A percentile compares a stretch with the other conserved stretches of the same genome.
phyloP scores from a whole-genome alignment of 1,140 invertebrate species.

The Eupeodes corollae region DNA sequence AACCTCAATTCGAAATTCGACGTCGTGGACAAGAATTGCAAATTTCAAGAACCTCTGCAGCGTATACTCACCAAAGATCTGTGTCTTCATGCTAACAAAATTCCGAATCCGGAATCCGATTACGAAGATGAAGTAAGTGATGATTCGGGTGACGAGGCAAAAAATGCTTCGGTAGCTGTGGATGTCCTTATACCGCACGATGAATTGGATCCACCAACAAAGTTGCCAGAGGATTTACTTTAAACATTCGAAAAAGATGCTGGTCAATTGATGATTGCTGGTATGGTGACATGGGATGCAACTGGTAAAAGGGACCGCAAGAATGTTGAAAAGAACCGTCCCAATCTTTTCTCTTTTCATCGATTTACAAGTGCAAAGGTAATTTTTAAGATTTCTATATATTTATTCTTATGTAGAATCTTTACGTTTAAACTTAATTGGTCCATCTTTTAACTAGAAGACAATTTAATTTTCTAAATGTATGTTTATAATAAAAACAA shows the following conservation, averaged over 20 bases:
- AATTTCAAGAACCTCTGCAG: too few species aligned
- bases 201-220: constrained; percentile 37
- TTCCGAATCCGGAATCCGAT: constrained; percentile 36
- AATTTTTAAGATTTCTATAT: constrained; percentile 9
- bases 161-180: constrained; percentile 33
- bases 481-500: too few species aligned
- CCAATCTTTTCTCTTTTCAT: constrained; percentile 54
- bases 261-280: constrained; percentile 47
- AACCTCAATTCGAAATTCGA: too few species aligned
- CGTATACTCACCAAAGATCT: constrained; percentile 35
- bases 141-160: constrained; percentile 33
- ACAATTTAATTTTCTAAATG: too few species aligned
- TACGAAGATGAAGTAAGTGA: constrained; percentile 42
- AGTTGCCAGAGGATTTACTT: constrained; percentile 47
- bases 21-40: too few species aligned
- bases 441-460: too few species aligned
- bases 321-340: constrained; percentile 45
- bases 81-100: constrained; percentile 31
- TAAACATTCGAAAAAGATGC: constrained; percentile 48
- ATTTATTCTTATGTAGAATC: too few species aligned
- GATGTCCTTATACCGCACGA: constrained; percentile 42
- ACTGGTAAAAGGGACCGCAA: constrained; percentile 44
- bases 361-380: constrained; percentile 51
- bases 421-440: too few species aligned
- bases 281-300: constrained; percentile 53